Evolutionary conservation across 2,888 invertebrate genomes (phyloP).

Genomic region (Parasteatoda lunata): DNA sequence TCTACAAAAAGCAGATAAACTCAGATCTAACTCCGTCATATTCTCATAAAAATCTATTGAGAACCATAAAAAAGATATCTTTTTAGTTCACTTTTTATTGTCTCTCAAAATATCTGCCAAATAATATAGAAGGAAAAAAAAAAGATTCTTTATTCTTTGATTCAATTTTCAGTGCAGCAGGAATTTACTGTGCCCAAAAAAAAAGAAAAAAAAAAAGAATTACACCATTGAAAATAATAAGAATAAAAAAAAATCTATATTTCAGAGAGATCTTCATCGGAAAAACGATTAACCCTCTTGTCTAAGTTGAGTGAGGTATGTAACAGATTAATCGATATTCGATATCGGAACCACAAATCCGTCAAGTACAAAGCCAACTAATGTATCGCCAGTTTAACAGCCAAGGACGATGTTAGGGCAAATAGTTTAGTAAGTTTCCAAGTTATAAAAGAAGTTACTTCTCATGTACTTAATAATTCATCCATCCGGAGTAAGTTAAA

Average conservation of each 20-base stretch:
- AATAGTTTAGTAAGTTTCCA: no score
- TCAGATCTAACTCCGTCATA: constrained; percentile 9
- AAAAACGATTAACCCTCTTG: constrained; percentile 51
- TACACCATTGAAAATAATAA: not conserved
- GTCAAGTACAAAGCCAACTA: constrained; percentile 7
- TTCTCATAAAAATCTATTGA: constrained; percentile 25
- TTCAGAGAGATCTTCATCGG: constrained; percentile 45
- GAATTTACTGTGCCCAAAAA: constrained; percentile 17
- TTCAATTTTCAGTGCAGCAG: constrained; percentile 30
- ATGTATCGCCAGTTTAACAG: not conserved
- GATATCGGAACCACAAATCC: constrained; percentile 50
- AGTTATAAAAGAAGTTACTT: no score
- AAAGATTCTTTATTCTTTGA: not conserved
- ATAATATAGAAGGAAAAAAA: not conserved
- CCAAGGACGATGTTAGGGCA: not conserved
- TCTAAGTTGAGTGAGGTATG: constrained; percentile 37
- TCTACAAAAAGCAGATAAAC: not conserved
- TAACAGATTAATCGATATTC: constrained; percentile 49
- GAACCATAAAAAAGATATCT: constrained; percentile 8
- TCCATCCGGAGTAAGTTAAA: no score
- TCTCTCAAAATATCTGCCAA: not conserved
- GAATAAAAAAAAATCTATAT: constrained; percentile 1
- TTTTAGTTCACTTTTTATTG: not conserved
- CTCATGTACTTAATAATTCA: no score
- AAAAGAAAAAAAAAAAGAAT: constrained; percentile 1